phyloP scores from a whole-genome alignment of 2,888 invertebrate species.

The Slavum lentiscoides region DNA sequence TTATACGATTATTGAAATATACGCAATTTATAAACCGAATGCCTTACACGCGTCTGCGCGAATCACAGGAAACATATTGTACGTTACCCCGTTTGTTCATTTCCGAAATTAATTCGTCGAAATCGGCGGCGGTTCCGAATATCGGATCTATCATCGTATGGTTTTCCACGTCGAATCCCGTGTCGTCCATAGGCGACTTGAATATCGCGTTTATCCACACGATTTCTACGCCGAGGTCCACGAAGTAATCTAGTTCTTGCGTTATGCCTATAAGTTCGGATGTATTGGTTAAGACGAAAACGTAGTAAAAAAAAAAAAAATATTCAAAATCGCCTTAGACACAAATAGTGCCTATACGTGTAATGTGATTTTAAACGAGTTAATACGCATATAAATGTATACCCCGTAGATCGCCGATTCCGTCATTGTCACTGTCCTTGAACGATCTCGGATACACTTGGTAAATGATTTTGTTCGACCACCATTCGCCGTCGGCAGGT shows the following conservation, averaged over 20 bases:
- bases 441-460: slow-evolving; percentile 86
- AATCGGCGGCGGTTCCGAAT: slow-evolving; percentile 67
- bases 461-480: slow-evolving; percentile 78
- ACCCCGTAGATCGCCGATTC: slow-evolving; percentile 85
- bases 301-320: too few relatives aligned
- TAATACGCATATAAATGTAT: slow-evolving; percentile 57
- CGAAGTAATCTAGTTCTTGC: slow-evolving; percentile 63
- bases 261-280: slow-evolving; percentile 58
- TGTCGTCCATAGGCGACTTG: slow-evolving; percentile 68
- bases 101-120: slow-evolving; percentile 60
- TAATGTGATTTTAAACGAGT: too few relatives aligned
- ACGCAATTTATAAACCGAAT: too few relatives aligned
- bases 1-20: too few relatives aligned
- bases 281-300: not conserved
- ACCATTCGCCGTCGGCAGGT: slow-evolving; percentile 72
- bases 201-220: slow-evolving; percentile 75
- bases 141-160: slow-evolving; percentile 64
- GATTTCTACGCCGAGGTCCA: slow-evolving; percentile 66
- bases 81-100: slow-evolving; percentile 59
- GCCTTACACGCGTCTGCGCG: not conserved
- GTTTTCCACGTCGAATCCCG: slow-evolving; percentile 69
- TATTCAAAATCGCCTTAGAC: too few relatives aligned
- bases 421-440: slow-evolving; percentile 81
- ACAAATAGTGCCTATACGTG: too few relatives aligned
- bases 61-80: slow-evolving; percentile 38